Evolutionary conservation across 1,140 invertebrate species (phyloP), one percentile per base, ranked within the genome.

Genomic region (Diuraphis noxia): DNA sequence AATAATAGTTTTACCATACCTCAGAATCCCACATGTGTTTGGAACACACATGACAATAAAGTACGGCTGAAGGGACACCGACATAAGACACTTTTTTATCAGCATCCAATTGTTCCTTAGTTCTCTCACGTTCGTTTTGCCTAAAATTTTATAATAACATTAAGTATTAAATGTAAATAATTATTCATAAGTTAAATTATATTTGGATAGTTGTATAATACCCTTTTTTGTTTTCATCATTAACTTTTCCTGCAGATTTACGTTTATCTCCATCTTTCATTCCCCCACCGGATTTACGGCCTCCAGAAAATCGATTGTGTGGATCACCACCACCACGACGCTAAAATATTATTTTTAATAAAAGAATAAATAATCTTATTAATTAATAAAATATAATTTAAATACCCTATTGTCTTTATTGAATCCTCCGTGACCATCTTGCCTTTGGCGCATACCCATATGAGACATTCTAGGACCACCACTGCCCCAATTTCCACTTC

Each of bases 1-100:
- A 72, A 72, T n/a, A 72, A 72, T 1, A 72, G 5, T 72, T 72
- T 2, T n/a, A n/a, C 1, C 36, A 91, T 93, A 95, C 95, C 92
- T 93, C 94, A 92, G 96, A 96, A 93, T 97, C 96, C 96, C 97
- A 97, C 97, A 97, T 97, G 92, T 96, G 95, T 93, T 96, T 96
- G 92, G 95, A 96, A 93, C 96, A 96, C 91, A 96, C 95, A 93
- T 96, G 96, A 93, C 96, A 97, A 91, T 95, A 95, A 93, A 97
- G 94, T 17, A 96, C 94, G 41, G 94, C 95, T 82, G 95, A 94
- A 8, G 96, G 95, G 82, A 97, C 95, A 40, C 95, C 95, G 92
- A 94, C 52, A 77, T 92, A 92, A 30, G 81, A 86, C 0, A 21
- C 91, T 63, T 86, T 85, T 72, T 91, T 91, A 34, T 91, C 89